These are phyloP conservation scores for Dromococcyx pavoninus DNA, from an alignment of 2,797 vertebrate species.

Conservation along the genomic window DNA sequence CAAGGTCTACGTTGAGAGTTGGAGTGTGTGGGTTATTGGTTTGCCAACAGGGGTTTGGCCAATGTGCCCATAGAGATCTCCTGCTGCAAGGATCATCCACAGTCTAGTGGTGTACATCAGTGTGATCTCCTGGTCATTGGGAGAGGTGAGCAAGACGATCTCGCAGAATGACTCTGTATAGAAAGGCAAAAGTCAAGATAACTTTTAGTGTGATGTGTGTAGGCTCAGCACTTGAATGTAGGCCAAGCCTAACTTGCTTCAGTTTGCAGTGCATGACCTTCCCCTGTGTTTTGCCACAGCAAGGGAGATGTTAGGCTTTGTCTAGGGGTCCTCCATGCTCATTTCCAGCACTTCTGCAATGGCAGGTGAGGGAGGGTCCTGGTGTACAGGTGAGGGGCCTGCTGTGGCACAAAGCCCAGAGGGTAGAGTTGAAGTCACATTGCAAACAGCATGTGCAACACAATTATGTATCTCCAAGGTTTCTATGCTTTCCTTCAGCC, in stretches of 20 bases:
- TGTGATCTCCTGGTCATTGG: neutral
- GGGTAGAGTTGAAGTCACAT: rapidly evolving
- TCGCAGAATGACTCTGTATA: neutral
- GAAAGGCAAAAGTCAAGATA: neutral
- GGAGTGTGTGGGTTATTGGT: neutral
- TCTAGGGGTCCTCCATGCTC: neutral
- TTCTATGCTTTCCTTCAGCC: neutral
- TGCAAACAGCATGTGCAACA: neutral
- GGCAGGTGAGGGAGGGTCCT: neutral
- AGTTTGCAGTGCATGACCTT: neutral
- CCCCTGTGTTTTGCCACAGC: neutral
- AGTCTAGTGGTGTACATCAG: neutral
- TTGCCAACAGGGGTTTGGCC: neutral
- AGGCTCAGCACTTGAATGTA: neutral
- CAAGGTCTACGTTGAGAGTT: neutral
- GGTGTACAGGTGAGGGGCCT: neutral
- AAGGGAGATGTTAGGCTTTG: neutral
- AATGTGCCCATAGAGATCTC: neutral
- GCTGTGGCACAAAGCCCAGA: neutral
- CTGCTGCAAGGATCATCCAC: neutral
- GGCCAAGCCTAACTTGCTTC: neutral
- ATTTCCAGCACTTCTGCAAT: rapidly evolving
- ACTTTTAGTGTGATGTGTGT: neutral
- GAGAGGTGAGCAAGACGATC: neutral
- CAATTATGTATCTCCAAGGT: neutral